Base-by-base conservation (phyloP, 2,888 invertebrate genomes). In the Plebejus anna region DNA sequence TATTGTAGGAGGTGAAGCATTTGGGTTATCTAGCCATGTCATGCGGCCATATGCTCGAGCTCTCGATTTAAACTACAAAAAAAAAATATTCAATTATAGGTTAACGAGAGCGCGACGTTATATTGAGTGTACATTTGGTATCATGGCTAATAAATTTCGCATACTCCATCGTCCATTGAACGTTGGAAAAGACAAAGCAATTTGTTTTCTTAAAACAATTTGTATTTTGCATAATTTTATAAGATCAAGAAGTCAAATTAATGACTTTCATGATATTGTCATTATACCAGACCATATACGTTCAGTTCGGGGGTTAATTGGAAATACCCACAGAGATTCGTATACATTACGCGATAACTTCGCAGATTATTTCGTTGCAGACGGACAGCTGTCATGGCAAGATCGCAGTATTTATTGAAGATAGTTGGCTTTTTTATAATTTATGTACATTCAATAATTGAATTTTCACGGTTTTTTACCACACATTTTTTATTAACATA, bases 401-500 rank as follows among this genome's bases (percentile, higher is more conserved):
- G 79, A 80, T 80, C 79, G 79, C 76, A 77, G 79, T 80, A 79
- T 79, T 79, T 80, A 75, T 79, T 80, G 77, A 78, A 66, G 66
- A 66, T 66, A 66, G 66, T 66, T 66, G 66, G 66, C 66, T 66
- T 66, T 66, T 66, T 66, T 66, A 66, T 66, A 66, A 66, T 66
- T 57, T 76, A 59, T 59, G 47, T 55, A 57, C 22, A 66, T 66
- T 66, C 66, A 66, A 66, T 66, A 32, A 77, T 78, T 79, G 66
- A 66, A 66, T 66, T 66, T 66, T 66, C 66, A 66, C 66, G 66
- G 66, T 66, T 77, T 77, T 76, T 75, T 77, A 80, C 80, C 80
- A 79, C 79, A 79, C 80, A 80, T 80, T 80, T 80, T 80, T 80
- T 80, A 80, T 79, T 79, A 79, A 79, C 79, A 80, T 80, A 80